Conservation (phyloP, 2,888 invertebrate species). For the Ennomos quercinarius region DNA sequence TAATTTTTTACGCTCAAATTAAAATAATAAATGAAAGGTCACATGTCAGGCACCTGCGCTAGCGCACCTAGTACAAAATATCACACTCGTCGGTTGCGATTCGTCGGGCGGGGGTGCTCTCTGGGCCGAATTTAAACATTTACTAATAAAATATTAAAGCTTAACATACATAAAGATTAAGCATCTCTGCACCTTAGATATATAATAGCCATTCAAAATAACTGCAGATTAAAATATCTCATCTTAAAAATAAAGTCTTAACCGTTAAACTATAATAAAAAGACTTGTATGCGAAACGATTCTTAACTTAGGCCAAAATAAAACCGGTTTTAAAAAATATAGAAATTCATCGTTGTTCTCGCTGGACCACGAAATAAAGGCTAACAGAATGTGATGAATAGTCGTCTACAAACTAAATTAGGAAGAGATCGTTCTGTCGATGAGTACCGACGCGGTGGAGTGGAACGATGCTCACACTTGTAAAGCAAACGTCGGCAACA, state of each 20-base stretch:
- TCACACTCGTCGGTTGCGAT: constrained; percentile 71
- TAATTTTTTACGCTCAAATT: constrained; percentile 65
- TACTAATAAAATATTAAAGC: constrained; percentile 86
- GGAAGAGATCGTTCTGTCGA: constrained; percentile 62
- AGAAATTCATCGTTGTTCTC: constrained; percentile 75
- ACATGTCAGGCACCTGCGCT: constrained; percentile 69
- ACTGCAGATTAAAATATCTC: constrained; percentile 85
- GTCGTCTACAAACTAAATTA: constrained; percentile 65
- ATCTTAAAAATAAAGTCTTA: constrained; percentile 84
- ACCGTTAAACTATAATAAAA: constrained; percentile 80
- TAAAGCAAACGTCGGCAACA: constrained; percentile 74
- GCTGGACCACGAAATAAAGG: constrained; percentile 57
- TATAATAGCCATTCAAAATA: constrained; percentile 85
- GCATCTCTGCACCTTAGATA: constrained; percentile 85
- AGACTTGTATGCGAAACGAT: constrained; percentile 73
- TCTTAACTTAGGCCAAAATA: constrained; percentile 80
- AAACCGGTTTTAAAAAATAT: constrained; percentile 59
- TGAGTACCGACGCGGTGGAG: constrained; percentile 40
- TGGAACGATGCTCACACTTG: constrained; percentile 70
- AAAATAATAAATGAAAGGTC: constrained; percentile 60
- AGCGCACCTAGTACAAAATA: constrained; percentile 78
- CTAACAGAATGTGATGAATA: constrained; percentile 61
- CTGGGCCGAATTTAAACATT: constrained; percentile 81
- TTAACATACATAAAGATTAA: constrained; percentile 86
- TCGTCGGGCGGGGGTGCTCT: constrained; percentile 56